phyloP scores from a whole-genome alignment of 2,797 vertebrate species.

The Nothura maculosa region DNA sequence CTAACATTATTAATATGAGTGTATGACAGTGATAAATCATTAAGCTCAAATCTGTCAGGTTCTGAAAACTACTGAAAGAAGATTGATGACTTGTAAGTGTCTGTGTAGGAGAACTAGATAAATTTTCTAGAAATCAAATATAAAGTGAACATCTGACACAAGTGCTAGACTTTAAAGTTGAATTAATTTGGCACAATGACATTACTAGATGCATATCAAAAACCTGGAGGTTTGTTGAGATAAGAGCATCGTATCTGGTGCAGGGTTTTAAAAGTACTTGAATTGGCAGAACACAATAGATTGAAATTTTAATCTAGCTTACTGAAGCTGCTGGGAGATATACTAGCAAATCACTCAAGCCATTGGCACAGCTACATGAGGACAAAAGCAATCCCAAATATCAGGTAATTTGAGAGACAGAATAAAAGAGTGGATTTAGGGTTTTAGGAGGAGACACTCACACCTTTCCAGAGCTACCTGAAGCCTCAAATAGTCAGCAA shows the following conservation, averaged over 20 bases:
- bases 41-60: background rate
- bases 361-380: background rate
- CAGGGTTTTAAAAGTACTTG: background rate
- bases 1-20: background rate
- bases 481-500: background rate
- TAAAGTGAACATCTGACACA: background rate
- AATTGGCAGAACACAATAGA: background rate
- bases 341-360: background rate
- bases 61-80: background rate
- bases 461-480: background rate
- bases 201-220: background rate
- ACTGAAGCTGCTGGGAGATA: conserved; percentile 13
- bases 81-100: background rate
- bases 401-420: background rate
- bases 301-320: background rate
- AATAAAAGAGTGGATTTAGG: background rate
- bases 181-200: conserved; percentile 3
- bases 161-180: background rate
- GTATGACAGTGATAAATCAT: background rate
- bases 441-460: background rate
- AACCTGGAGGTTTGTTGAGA: background rate
- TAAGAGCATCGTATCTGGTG: background rate
- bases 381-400: background rate
- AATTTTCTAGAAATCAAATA: conserved; percentile 13
- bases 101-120: background rate